Percentiles rank a stretch among this genome's conserved stretches.
Conservation (phyloP, 2,888 invertebrate species). For the Conchocele bisecta region DNA sequence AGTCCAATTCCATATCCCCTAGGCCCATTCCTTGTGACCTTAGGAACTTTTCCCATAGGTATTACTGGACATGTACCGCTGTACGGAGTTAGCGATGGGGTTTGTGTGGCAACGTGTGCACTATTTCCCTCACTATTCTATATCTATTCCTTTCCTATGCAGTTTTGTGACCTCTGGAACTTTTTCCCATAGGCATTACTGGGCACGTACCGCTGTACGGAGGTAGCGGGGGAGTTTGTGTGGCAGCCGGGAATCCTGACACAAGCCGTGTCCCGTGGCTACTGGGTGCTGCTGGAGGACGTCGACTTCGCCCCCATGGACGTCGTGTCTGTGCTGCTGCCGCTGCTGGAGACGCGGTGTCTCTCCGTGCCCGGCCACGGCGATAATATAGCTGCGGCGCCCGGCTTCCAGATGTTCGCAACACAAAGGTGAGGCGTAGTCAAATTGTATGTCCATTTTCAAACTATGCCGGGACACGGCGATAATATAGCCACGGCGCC, state of each 20-base stretch:
- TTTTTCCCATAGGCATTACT: conserved; percentile 91
- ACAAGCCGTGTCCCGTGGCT: conserved; percentile 84
- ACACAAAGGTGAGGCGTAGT: conserved; percentile 88
- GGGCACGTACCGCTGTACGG: conserved; percentile 96
- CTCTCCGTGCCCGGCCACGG: conserved; percentile 95
- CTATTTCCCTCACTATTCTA: too few relatives aligned
- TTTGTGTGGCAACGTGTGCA: conserved; percentile 98
- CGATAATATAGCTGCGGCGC: conserved; percentile 90
- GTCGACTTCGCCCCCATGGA: conserved; percentile 97
- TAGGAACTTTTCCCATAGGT: too few relatives aligned
- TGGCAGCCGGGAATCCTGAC: conserved; percentile 98
- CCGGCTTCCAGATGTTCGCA: conserved; percentile 96
- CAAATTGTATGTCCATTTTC: too few relatives aligned
- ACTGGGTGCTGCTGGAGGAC: conserved; percentile 97
- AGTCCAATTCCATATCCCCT: too few relatives aligned
- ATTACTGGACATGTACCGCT: conserved; percentile 95
- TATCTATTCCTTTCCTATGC: too few relatives aligned
- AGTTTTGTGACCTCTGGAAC: too few relatives aligned
- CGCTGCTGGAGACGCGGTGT: conserved; percentile 91
- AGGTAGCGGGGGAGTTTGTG: conserved; percentile 97
- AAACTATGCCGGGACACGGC: conserved; percentile 96
- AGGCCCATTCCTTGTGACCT: too few relatives aligned
- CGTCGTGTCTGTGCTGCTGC: conserved; percentile 93
- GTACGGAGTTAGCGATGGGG: conserved; percentile 98
- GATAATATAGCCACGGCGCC: conserved; percentile 91